Evolutionary conservation across 2,113 vertebrate species (phyloP).

Genomic region (Rana temporaria): DNA sequence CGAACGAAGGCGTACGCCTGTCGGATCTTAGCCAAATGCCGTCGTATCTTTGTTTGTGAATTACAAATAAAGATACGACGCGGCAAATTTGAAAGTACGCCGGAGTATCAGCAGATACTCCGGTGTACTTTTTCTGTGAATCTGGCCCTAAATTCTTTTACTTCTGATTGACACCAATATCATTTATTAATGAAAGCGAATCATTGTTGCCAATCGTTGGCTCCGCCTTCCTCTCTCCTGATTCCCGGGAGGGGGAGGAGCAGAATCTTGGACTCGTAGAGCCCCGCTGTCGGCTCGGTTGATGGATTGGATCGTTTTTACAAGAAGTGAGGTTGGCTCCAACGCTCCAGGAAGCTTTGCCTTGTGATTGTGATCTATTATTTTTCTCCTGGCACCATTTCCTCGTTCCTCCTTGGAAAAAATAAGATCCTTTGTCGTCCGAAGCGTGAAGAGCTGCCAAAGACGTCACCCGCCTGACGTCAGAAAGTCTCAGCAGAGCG

Average conservation of each 20-base stretch:
- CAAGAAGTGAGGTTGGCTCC: not conserved
- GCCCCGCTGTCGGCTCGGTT: not conserved
- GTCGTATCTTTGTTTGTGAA: too few species aligned
- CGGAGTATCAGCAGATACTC: too few species aligned
- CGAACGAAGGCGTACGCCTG: too few species aligned
- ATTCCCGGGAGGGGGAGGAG: not conserved
- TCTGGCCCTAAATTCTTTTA: too few species aligned
- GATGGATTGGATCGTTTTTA: not conserved
- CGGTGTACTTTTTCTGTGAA: too few species aligned
- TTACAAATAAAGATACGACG: too few species aligned
- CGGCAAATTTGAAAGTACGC: too few species aligned
- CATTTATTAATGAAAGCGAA: too few species aligned
- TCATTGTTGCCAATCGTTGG: too few species aligned
- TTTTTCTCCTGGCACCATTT: conserved; percentile 18
- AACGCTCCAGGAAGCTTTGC: not conserved
- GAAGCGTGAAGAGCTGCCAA: not conserved
- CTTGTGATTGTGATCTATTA: not conserved
- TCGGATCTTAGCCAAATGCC: too few species aligned
- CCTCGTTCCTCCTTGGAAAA: conserved; percentile 18
- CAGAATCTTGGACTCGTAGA: not conserved
- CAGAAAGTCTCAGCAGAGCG: not conserved
- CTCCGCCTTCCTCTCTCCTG: too few species aligned
- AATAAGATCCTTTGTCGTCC: conserved; percentile 28
- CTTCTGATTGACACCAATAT: too few species aligned
- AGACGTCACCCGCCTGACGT: conserved; percentile 28